A percentile compares a stretch with the other conserved stretches of the same genome.
Conservation (phyloP, 2,888 invertebrate genomes). For the Hymenopus coronatus region DNA sequence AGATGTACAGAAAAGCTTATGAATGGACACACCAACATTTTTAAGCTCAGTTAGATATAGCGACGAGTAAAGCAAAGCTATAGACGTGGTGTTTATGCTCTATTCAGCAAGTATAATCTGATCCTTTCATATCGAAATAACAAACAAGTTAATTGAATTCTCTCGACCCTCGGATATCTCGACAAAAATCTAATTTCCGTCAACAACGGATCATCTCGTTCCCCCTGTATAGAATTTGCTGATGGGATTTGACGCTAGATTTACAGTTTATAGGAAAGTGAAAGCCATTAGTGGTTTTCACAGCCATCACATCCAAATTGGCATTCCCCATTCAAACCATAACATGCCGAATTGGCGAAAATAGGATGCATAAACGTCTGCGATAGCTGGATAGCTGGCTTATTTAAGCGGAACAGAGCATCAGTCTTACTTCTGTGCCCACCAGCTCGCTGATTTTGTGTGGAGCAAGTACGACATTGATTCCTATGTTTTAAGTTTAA, state of each 20-base stretch:
- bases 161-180: neutral
- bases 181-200: neutral
- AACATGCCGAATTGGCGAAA: neutral
- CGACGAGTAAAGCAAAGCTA: neutral
- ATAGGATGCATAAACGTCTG: neutral
- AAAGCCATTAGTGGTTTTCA: neutral
- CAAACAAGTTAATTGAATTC: neutral
- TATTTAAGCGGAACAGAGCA: too few species aligned
- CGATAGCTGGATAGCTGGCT: neutral
- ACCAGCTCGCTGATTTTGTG: too few species aligned
- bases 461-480: too few species aligned
- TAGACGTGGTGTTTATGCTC: neutral
- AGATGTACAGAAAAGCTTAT: too few species aligned
- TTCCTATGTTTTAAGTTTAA: too few species aligned
- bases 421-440: too few species aligned
- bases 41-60: too few species aligned
- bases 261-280: neutral
- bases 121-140: neutral
- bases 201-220: neutral
- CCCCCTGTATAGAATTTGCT: neutral
- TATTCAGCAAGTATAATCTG: neutral
- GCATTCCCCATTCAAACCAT: neutral
- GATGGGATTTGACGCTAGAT: neutral
- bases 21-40: too few species aligned
- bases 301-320: neutral